A percentile compares a stretch with the other conserved stretches of the same genome.
phyloP scores from a whole-genome alignment of 2,113 vertebrate species.

The Trinectes maculatus region DNA sequence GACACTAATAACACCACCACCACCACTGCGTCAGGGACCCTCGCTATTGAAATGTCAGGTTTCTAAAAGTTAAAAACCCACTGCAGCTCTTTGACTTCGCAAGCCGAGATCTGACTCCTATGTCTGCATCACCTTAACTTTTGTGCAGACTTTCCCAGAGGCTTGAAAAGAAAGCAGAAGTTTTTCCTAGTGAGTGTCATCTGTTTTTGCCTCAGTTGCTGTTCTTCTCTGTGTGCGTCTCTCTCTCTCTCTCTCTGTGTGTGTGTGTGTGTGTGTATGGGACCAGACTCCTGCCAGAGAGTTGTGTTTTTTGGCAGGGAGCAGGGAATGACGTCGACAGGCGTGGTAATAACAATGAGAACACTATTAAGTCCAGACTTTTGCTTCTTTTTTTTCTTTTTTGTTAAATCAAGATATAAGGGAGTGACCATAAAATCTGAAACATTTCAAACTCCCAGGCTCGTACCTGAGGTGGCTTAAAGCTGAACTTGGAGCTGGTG shows the following conservation, averaged over 20 bases:
- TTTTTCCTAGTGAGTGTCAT: conserved; percentile 54
- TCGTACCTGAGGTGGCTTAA: conserved; percentile 13
- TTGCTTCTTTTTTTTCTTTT: too few relatives aligned
- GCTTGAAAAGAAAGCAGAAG: not conserved
- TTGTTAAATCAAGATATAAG: conserved; percentile 13
- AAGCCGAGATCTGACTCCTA: not conserved
- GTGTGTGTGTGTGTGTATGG: conserved; percentile 35
- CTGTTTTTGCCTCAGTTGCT: conserved; percentile 60
- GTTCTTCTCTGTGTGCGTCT: conserved; percentile 19
- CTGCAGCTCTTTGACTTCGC: not conserved
- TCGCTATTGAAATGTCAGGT: conserved; percentile 38
- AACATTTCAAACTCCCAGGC: not conserved
- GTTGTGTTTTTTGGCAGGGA: conserved; percentile 77
- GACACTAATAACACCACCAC: conserved; percentile 61
- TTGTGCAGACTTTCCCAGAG: conserved; percentile 5
- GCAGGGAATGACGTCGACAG: conserved; percentile 78
- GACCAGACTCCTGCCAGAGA: conserved; percentile 68
- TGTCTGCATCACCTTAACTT: not conserved
- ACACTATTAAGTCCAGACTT: conserved; percentile 75
- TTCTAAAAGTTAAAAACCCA: conserved; percentile 7
- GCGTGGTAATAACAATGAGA: conserved; percentile 84
- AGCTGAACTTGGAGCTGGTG: conserved; percentile 25
- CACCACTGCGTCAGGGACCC: conserved; percentile 56
- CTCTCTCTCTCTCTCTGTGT: not conserved
- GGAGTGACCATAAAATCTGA: conserved; percentile 41